Conservation (phyloP, 2,113 vertebrate genomes). For the Pteruthius melanotis region DNA sequence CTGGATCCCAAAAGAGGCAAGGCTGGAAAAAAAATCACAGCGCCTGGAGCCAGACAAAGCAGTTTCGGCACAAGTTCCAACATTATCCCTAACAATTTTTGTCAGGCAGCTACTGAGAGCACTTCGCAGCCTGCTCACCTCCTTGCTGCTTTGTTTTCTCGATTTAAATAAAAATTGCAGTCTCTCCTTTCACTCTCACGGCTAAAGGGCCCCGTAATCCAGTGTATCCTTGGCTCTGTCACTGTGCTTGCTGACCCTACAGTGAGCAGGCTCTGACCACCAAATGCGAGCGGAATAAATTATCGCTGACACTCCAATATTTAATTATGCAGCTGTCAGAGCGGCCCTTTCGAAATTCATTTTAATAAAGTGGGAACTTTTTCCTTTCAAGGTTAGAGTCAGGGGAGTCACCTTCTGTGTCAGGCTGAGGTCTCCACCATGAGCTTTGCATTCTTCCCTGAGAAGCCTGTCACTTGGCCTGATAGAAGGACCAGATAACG, state of each 20-base stretch:
- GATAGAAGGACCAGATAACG: conserved; percentile 84
- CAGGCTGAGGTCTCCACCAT: conserved; percentile 84
- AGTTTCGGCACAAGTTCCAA: not conserved
- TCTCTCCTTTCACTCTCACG: conserved; percentile 1
- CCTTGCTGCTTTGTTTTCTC: not conserved
- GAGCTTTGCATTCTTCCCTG: conserved; percentile 76
- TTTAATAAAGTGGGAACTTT: conserved; percentile 98
- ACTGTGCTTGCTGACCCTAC: conserved; percentile 78
- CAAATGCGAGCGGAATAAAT: conserved; percentile 95
- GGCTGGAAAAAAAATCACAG: not conserved
- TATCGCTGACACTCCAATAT: conserved; percentile 98
- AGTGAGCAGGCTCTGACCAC: conserved; percentile 87
- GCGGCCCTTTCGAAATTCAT: conserved; percentile 96
- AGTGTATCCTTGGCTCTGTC: conserved; percentile 78
- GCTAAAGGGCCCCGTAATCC: conserved; percentile 59
- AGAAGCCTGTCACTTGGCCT: conserved; percentile 83
- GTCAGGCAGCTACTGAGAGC: not conserved
- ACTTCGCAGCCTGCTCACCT: not conserved
- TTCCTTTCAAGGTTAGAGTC: conserved; percentile 94
- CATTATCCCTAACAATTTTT: not conserved
- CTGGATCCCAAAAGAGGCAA: not conserved
- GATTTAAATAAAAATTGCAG: conserved; percentile 25
- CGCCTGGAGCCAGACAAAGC: not conserved
- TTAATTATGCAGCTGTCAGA: conserved; percentile 99
- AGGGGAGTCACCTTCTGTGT: conserved; percentile 95